phyloP scores from a whole-genome alignment of 2,888 invertebrate genomes.

The Drosophila mayaguana region DNA sequence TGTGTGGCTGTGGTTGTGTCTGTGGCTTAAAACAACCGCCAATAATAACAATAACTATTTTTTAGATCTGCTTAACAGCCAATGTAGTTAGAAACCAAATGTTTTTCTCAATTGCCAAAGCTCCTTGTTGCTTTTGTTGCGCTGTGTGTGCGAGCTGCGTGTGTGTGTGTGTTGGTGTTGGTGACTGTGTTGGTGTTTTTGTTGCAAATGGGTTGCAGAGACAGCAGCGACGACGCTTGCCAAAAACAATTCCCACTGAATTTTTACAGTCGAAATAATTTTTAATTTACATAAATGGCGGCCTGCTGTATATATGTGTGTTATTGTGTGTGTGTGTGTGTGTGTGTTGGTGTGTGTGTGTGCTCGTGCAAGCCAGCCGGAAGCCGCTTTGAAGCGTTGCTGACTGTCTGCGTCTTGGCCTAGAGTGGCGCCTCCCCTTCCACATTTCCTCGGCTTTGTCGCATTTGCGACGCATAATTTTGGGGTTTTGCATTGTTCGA shows the following conservation, averaged over 20 bases:
- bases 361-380: conserved; percentile 44
- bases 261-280: conserved; percentile 77
- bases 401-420: conserved; percentile 43
- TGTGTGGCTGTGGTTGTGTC: conserved; percentile 31
- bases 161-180: conserved; percentile 26
- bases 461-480: conserved; percentile 70
- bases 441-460: conserved; percentile 38
- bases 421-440: conserved; percentile 22
- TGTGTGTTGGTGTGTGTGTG: conserved; percentile 11
- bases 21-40: conserved; percentile 56
- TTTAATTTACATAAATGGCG: conserved; percentile 79
- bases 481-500: conserved; percentile 53
- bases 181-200: conserved; percentile 32
- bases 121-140: conserved; percentile 38
- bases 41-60: conserved; percentile 79
- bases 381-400: conserved; percentile 54
- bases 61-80: conserved; percentile 77
- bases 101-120: conserved; percentile 70
- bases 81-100: conserved; percentile 78
- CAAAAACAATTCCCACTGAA: conserved; percentile 78
- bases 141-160: neutral
- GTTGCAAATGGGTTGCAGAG: conserved; percentile 53
- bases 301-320: conserved; percentile 33
- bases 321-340: conserved; percentile 27
- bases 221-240: conserved; percentile 59